phyloP scores from a whole-genome alignment of 1,140 invertebrate genomes.

The Aphaenogaster rudis region DNA sequence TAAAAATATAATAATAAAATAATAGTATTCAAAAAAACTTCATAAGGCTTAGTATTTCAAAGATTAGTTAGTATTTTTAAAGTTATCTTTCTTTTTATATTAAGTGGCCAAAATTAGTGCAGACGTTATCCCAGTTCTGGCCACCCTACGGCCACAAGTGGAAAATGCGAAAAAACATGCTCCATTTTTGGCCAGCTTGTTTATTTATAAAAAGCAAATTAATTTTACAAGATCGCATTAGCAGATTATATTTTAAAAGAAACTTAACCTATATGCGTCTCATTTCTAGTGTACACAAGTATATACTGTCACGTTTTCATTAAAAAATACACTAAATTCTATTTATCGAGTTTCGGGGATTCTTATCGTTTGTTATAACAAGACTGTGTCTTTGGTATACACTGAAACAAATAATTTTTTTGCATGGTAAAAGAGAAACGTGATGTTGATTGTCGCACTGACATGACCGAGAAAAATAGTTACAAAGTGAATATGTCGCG shows the following conservation, averaged over 20 bases:
- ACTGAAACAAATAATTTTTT: constrained; percentile 1
- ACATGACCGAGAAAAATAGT: background rate
- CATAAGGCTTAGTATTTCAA: background rate
- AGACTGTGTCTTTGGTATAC: background rate
- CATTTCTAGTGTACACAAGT: background rate
- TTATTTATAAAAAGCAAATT: constrained; percentile 14
- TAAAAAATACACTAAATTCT: constrained; percentile 13
- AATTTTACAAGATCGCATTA: constrained; percentile 10
- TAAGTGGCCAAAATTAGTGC: constrained; percentile 6
- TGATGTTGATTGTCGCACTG: background rate
- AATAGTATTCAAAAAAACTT: constrained; percentile 10
- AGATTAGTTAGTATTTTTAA: constrained; percentile 13
- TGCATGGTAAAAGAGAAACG: background rate
- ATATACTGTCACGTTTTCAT: constrained; percentile 8
- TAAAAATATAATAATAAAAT: constrained; percentile 18
- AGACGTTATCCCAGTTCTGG: background rate
- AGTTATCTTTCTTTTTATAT: constrained; percentile 8
- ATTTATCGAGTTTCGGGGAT: background rate
- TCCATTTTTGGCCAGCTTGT: constrained; percentile 8
- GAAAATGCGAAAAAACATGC: constrained; percentile 25
- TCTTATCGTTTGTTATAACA: constrained; percentile 1
- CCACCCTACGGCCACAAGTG: background rate
- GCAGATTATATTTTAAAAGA: constrained; percentile 3
- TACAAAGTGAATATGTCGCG: background rate
- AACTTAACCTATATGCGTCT: background rate